Conservation (phyloP, 2,113 vertebrate genomes). For the Setophaga coronata region DNA sequence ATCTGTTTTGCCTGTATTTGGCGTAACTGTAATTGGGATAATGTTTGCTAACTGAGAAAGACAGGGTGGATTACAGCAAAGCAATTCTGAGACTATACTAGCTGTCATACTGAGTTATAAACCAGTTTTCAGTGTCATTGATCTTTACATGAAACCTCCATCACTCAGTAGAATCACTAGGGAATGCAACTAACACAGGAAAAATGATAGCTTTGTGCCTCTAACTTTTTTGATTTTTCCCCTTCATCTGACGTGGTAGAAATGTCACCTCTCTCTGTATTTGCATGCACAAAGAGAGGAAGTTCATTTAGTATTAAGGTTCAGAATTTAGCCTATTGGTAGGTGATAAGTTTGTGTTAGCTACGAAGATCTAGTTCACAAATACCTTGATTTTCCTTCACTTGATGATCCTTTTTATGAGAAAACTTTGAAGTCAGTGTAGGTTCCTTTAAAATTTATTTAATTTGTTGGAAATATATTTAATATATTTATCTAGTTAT, state of each 20-base stretch:
- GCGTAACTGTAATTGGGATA: neutral
- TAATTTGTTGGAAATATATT: neutral
- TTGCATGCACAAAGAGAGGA: neutral
- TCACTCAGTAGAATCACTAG: neutral
- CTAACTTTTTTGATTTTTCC: neutral
- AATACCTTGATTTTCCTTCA: neutral
- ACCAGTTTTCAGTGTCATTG: conserved; percentile 19
- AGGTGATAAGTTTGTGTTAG: neutral
- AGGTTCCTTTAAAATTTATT: neutral
- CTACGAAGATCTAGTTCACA: neutral
- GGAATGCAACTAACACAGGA: neutral
- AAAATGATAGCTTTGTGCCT: neutral
- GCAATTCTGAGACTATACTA: neutral
- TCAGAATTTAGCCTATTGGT: neutral
- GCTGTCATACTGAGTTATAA: conserved; percentile 21
- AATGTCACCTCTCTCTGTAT: neutral
- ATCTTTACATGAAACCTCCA: neutral
- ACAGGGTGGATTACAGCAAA: neutral
- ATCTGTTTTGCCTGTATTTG: conserved; percentile 30
- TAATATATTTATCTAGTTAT: neutral
- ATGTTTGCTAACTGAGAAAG: conserved; percentile 21
- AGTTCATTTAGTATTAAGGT: neutral
- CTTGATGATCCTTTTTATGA: neutral
- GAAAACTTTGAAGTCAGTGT: neutral
- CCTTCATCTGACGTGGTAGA: neutral